Conservation (phyloP, 2,113 vertebrate genomes). For the Peromyscus polionotus region DNA sequence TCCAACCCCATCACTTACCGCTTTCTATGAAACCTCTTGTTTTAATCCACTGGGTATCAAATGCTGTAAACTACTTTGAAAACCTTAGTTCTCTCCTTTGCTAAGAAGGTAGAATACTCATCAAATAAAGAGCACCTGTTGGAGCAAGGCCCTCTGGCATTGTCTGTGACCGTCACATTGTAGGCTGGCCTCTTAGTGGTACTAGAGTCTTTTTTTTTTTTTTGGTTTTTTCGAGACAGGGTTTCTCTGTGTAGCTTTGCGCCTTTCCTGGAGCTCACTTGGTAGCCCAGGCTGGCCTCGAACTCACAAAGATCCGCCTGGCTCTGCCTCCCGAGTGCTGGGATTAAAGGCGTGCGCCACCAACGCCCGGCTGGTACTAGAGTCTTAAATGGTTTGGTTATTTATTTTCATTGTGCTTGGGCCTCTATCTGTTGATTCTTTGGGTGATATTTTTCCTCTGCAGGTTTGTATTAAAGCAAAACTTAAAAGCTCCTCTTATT, state of each 20-base stretch:
- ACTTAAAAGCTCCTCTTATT: constrained; percentile 60
- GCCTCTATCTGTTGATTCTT: constrained; percentile 71
- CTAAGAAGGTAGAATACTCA: constrained; percentile 16
- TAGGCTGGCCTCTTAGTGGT: constrained; percentile 65
- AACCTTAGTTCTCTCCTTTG: neutral
- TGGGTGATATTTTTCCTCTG: constrained; percentile 64
- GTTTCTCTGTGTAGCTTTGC: too few relatives aligned
- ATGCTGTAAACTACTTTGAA: neutral
- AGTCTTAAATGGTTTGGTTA: constrained; percentile 74
- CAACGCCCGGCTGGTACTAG: too few relatives aligned
- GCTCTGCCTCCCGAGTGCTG: too few relatives aligned
- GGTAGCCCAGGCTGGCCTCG: too few relatives aligned
- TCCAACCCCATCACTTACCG: neutral
- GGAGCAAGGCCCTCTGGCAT: constrained; percentile 40
- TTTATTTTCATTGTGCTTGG: constrained; percentile 79
- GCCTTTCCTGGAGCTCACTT: too few relatives aligned
- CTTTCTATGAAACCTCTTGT: neutral
- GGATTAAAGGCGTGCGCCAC: too few relatives aligned
- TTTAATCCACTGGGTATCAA: neutral
- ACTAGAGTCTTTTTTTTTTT: constrained; percentile 79
- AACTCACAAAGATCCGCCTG: too few relatives aligned
- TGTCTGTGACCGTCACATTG: constrained; percentile 64
- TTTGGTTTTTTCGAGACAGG: too few relatives aligned
- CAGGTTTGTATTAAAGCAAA: constrained; percentile 67
- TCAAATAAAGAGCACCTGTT: constrained; percentile 49